A percentile compares a stretch with the other conserved stretches of the same genome.
Conservation (phyloP, 2,113 vertebrate genomes). For the Hippocampus guttulatus region DNA sequence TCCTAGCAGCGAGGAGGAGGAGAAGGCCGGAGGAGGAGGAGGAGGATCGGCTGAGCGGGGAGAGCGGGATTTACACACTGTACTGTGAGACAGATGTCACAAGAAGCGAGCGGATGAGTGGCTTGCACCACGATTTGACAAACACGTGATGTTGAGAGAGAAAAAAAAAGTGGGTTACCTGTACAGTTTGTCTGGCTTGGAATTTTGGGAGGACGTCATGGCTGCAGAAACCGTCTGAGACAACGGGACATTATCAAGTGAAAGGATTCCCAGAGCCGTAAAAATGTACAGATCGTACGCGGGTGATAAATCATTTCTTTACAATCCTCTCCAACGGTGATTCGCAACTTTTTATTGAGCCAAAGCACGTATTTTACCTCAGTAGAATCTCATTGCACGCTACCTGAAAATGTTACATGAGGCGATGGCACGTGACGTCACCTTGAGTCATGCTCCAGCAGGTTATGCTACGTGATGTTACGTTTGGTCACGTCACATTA, state of each 20-base stretch:
- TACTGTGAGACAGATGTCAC: constrained; percentile 63
- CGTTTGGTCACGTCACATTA: too few relatives aligned
- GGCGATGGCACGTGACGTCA: too few relatives aligned
- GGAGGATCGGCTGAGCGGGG: constrained; percentile 66
- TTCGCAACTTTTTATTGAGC: too few relatives aligned
- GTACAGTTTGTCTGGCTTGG: constrained; percentile 73
- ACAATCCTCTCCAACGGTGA: too few relatives aligned
- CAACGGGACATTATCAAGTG: background rate
- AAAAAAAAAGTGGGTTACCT: constrained; percentile 50
- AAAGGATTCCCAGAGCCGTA: too few relatives aligned
- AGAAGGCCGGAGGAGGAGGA: constrained; percentile 66
- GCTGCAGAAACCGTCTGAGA: constrained; percentile 74
- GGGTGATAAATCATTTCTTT: too few relatives aligned
- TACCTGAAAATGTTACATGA: too few relatives aligned
- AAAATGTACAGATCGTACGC: too few relatives aligned
- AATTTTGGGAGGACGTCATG: constrained; percentile 71
- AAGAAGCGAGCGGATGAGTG: background rate
- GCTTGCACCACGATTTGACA: background rate
- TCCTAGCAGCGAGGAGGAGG: constrained; percentile 80
- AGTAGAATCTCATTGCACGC: too few relatives aligned
- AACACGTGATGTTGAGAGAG: background rate
- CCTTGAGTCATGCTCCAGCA: too few relatives aligned
- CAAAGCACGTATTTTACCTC: too few relatives aligned
- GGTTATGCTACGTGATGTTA: too few relatives aligned
- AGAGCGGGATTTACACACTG: constrained; percentile 82